A percentile compares a stretch with the other conserved stretches of the same genome.
These are phyloP conservation scores for Dolichallabes microphthalmus DNA, from an alignment of 2,113 vertebrate genomes.

Conservation along the genomic window DNA sequence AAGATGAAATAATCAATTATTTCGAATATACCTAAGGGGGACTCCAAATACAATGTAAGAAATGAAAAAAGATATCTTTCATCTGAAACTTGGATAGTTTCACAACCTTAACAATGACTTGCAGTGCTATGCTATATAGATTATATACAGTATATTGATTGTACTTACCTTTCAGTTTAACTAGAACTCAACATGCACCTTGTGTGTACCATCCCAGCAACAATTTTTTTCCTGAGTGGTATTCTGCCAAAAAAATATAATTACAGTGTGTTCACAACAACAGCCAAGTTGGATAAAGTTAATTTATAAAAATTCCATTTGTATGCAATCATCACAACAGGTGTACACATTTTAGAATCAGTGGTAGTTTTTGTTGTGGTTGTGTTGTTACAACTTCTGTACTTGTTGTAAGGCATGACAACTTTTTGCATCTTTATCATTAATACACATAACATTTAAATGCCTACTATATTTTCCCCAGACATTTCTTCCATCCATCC, in stretches of 20 bases:
- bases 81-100: too few species aligned
- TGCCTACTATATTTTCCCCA: neutral
- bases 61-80: neutral
- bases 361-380: neutral
- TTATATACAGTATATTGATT: neutral
- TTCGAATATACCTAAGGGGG: too few species aligned
- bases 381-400: neutral
- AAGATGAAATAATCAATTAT: too few species aligned
- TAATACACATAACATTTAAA: neutral
- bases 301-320: neutral
- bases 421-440: neutral
- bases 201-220: neutral
- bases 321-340: neutral
- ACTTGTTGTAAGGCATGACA: neutral
- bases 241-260: neutral
- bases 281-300: neutral
- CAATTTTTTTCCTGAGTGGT: neutral
- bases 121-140: too few species aligned
- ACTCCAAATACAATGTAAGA: too few species aligned
- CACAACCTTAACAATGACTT: neutral
- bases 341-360: neutral
- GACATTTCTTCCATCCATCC: neutral
- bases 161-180: neutral
- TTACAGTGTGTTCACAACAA: neutral
- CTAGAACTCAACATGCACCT: neutral